Evolutionary conservation across 2,888 invertebrate species (phyloP).

Genomic region (Hymenopus coronatus): DNA sequence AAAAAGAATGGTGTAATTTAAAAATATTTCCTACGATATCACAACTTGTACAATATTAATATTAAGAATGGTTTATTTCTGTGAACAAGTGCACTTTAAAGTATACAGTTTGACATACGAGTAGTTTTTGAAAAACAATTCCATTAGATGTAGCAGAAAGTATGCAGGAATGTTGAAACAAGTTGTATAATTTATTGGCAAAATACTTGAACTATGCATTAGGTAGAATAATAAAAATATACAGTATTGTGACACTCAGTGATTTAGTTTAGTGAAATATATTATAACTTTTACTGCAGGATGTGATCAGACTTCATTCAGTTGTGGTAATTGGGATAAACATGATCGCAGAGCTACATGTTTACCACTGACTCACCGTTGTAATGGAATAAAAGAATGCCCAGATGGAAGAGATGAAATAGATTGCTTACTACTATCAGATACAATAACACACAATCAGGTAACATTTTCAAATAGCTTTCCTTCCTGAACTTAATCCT

Average conservation of each 20-base stretch:
- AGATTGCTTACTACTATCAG: constrained; percentile 68
- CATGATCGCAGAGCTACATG: constrained; percentile 53
- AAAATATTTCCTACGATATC: no score
- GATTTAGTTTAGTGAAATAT: neutral
- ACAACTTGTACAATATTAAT: no score
- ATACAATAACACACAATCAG: constrained; percentile 38
- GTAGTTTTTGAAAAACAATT: no score
- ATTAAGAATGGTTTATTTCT: no score
- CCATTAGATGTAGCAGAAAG: no score
- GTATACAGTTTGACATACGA: no score
- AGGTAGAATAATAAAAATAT: neutral
- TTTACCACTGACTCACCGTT: constrained; percentile 64
- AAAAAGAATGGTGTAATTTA: no score
- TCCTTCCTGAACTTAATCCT: neutral
- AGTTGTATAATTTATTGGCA: no score
- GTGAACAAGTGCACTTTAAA: no score
- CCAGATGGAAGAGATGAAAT: constrained; percentile 71
- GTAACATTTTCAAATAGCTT: constrained; percentile 31
- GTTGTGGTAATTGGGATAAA: constrained; percentile 61
- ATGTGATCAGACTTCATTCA: constrained; percentile 62
- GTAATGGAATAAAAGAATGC: constrained; percentile 70
- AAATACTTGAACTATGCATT: no score
- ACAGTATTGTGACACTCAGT: neutral
- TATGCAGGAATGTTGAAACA: no score
- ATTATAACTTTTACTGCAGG: constrained; percentile 48